Evolutionary conservation across 1,140 invertebrate genomes (phyloP), one percentile per base, ranked within the genome.

Genomic region (Daktulosphaira vitifoliae): DNA sequence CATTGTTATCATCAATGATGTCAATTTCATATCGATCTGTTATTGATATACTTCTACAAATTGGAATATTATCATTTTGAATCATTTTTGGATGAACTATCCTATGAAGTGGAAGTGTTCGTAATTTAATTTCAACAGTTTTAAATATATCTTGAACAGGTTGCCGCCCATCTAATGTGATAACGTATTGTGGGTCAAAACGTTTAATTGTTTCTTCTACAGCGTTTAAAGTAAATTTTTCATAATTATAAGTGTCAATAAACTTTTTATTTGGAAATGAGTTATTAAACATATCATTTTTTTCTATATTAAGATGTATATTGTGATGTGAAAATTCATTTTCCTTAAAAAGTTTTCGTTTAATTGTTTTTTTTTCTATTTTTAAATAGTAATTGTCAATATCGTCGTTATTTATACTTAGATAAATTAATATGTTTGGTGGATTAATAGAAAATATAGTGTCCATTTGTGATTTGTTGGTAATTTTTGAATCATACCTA

Each of bases 381-480:
- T 16, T 25, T 2, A 15, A n/a, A 2, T 4, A 25, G 3, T 48
- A 33, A 7, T 6, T 26, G 18, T 1, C 4, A 15, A 48, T 15
- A 46, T 62, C 56, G 2, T 29, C n/a, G 2, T 62, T 18, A 2
- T n/a, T n/a, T 29, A 39, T 29, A n/a, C 42, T 62, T 25, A 62
- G 8, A n/a, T 62, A 62, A n/a, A 62, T 62, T 25, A 62, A 62
- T 6, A 62, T 25, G 26, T 62, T 39, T 13, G 54, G 56, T 18
- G 56, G 42, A 15, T 48, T 48, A 0, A 15, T 7, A 15, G 25
- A 2, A 8, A 62, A 62, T 11, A 62, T 13, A 3, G 42, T 13
- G 3, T 9, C 1, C 5, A 62, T 48, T 20, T 62, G 56, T 3
- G 18, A n/a, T 5, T 20, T 6, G 0, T 23, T 16, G 15, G 13